Evolutionary conservation across 1,140 invertebrate genomes (phyloP), one percentile per base, ranked within the genome.

Genomic region (Hydropsyche tenuis): DNA sequence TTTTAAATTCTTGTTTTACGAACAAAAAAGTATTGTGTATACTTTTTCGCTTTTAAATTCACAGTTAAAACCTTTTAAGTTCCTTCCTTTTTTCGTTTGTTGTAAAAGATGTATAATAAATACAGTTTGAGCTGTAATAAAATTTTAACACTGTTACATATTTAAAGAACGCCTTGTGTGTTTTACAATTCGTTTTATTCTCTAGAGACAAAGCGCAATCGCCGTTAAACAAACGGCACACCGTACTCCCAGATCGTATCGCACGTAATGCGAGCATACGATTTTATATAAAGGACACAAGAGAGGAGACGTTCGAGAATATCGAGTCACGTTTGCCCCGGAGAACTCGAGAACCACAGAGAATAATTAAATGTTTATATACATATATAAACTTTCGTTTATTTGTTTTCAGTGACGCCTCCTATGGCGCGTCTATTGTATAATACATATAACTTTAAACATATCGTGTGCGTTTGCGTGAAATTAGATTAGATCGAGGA

Each of bases 251-350:
- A 37, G 30, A 37, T 37, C 30, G 30, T 37, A 37, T 37, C 30
- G 30, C 30, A 37, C 30, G 30, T 37, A 37, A 37, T 37, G 30
- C 30, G 30, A 37, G 30, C 30, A 37, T 37, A 37, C 30, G 30
- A 37, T 37, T 37, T 37, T 48, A 48, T 48, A 48, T 14, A 60
- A 60, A 25, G n/a, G 56, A 60, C 56, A 60, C 30, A 37, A 37
- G 3, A 3, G 30, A 37, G 7, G 56, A 60, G 22, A 23, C 45
- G 11, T n/a, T 48, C 9, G 56, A 60, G 11, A 23, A 18, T 1
- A 60, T 60, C 56, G 9, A 23, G 63, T 65, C 63, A 65, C 63
- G 63, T 65, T 65, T 65, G 63, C 63, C 63, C 63, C 63, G 27
- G 16, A 43, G 63, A 25, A 63, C 2, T 60, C 45, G 16, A 48